Evolutionary conservation across 2,888 invertebrate species (phyloP), one percentile per base, ranked within the genome.

Genomic region (Synanthedon vespiformis): DNA sequence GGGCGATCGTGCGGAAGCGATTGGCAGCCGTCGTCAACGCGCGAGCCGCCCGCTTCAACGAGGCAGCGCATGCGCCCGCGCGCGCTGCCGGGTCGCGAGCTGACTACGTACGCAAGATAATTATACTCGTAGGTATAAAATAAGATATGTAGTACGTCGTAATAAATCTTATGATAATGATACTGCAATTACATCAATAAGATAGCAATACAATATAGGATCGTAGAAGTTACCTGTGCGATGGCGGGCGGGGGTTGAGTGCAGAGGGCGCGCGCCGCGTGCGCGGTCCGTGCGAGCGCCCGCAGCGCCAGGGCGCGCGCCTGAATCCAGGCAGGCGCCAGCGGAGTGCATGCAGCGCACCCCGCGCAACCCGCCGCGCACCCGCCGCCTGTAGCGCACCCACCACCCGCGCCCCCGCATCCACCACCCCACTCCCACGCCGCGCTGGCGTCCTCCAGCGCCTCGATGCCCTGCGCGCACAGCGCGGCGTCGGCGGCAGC

Each of bases 181-280:
- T 3, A 18, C 5, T 22, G 22, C 5, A 34, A 10, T 34, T 34
- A 34, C 10, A 34, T 10, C 22, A 22, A 22, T 22, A 22, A 22
- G 22, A 22, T 22, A 22, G 22, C 22, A 22, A 22, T 22, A 22
- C 18, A 22, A 4, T 22, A 22, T 22, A 22, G 18, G 4, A 22
- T 22, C 18, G 22, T 34, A 10, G 34, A 5, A 34, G 10, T 44
- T 5, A 44, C 44, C 44, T 93, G 91, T 0, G 97, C 96, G 53
- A 97, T 95, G 0, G 97, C 97, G 0, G 97, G 96, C 44, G 97
- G 96, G 34, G 97, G 98, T 55, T 96, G 95, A 55, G 96, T 94
- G 67, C 95, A 94, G 44, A 95, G 88, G 55, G 94, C 92, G 58
- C 90, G 89, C 62, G 94, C 95, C 0, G 94, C 92, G 49, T 61